phyloP scores from a whole-genome alignment of 2,888 invertebrate species.

The Isoperla grammatica region DNA sequence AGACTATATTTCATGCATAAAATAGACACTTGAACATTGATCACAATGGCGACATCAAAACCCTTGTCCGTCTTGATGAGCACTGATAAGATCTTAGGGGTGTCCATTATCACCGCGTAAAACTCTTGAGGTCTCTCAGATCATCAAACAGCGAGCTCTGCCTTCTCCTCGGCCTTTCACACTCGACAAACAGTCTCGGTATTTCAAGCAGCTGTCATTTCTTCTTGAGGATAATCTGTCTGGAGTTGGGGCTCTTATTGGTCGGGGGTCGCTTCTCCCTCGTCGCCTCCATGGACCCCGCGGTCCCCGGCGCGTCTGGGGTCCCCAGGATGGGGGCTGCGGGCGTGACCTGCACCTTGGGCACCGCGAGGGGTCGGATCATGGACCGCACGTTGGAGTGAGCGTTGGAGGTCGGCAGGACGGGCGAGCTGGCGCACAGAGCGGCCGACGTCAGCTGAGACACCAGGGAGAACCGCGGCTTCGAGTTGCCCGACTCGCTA shows the following conservation, averaged over 20 bases:
- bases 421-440: conserved; percentile 55
- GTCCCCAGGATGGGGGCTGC: conserved; percentile 29
- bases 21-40: too few relatives aligned
- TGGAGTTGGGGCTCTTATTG: background rate
- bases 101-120: too few relatives aligned
- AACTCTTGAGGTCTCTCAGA: too few relatives aligned
- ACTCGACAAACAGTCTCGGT: background rate
- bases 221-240: conserved; percentile 39
- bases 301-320: conserved; percentile 36
- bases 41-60: too few relatives aligned
- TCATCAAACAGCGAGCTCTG: too few relatives aligned
- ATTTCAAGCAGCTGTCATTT: conserved; percentile 40
- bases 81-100: too few relatives aligned
- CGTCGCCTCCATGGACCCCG: background rate
- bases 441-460: conserved; percentile 56
- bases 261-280: background rate
- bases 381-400: conserved; percentile 46
- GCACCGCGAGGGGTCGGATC: conserved; percentile 52
- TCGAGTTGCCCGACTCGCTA: conserved; percentile 41
- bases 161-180: too few relatives aligned
- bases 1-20: too few relatives aligned
- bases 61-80: too few relatives aligned
- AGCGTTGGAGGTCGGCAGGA: conserved; percentile 45
- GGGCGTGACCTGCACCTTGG: conserved; percentile 48
- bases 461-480: conserved; percentile 40